Evolutionary conservation across 1,140 invertebrate genomes (phyloP), one percentile per base, ranked within the genome.

Genomic region (Leptinotarsa texana): DNA sequence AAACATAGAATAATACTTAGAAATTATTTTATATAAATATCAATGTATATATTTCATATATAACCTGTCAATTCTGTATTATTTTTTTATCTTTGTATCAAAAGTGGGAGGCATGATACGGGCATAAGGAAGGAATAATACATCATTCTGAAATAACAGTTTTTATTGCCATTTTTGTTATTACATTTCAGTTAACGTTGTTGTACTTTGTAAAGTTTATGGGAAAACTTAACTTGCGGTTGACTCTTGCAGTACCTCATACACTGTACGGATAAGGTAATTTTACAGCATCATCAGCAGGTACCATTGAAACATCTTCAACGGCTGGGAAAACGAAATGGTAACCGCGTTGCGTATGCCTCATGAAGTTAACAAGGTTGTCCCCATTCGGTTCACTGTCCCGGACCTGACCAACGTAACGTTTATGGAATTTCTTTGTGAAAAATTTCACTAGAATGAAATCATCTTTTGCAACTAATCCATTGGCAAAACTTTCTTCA

Each of bases 281-380:
- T n/a, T n/a, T n/a, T n/a, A n/a, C n/a, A n/a, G n/a, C n/a, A n/a
- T n/a, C n/a, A n/a, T n/a, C n/a, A n/a, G n/a, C n/a, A n/a, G n/a
- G 21, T 21, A 21, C 21, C 21, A 21, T 21, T 21, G 21, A 21
- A 21, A 21, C 21, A 21, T 21, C 21, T 21, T 21, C 21, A 11
- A 51, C 49, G 49, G 49, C 49, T 51, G 49, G 49, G 49, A 51
- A 51, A 51, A 51, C 49, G 49, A 51, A 51, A 51, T 51, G 49
- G 49, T 51, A 51, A 51, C 49, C 49, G 49, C 5, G 49, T 51
- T 51, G 5, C 49, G 49, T 11, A 51, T 0, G 49, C 49, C 49
- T 51, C 49, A 51, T 51, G 49, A 51, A 51, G 49, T 51, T 5
- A 51, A 51, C 13, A 51, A 11, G 49, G 5, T 5, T 5, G 3